Percentiles rank a stretch among this genome's conserved stretches.
Evolutionary conservation across 2,888 invertebrate genomes (phyloP).

Genomic region (Acholoe squamosa): DNA sequence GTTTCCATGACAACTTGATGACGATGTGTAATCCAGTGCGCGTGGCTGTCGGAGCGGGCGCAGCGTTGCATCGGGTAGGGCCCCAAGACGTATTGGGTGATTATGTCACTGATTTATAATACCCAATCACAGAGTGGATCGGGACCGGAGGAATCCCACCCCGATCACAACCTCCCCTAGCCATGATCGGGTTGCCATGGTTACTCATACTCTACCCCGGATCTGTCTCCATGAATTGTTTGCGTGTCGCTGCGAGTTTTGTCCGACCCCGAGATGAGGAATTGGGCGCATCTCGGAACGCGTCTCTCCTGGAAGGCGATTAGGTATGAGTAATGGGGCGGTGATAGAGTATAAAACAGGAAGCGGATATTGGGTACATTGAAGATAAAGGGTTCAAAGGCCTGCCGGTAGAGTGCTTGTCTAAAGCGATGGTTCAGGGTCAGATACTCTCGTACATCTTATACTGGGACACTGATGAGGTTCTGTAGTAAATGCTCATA

Average conservation of each 20-base stretch:
- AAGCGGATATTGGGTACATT: neutral
- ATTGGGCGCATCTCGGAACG: neutral
- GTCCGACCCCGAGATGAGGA: neutral
- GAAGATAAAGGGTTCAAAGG: conserved; percentile 13
- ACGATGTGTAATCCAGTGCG: neutral
- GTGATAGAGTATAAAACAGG: neutral
- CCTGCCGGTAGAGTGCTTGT: neutral
- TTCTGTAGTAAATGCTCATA: too few species aligned
- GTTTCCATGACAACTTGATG: conserved; percentile 37
- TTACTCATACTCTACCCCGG: neutral
- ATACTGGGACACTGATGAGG: too few species aligned
- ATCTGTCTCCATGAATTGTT: conserved; percentile 17
- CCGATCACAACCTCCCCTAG: neutral
- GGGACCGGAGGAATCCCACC: neutral
- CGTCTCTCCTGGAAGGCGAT: conserved; percentile 19
- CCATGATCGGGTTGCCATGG: conserved; percentile 33
- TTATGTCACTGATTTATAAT: conserved; percentile 40
- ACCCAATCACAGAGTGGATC: conserved; percentile 18
- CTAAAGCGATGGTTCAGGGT: neutral
- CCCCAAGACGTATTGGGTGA: neutral
- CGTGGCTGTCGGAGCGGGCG: neutral
- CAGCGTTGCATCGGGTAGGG: neutral
- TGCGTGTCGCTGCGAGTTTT: neutral
- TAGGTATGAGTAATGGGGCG: conserved; percentile 27
- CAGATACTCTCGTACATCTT: neutral